A percentile compares a stretch with the other conserved stretches of the same genome.
Conservation (phyloP, 2,888 invertebrate genomes). For the Lasioglossum villosulum region DNA sequence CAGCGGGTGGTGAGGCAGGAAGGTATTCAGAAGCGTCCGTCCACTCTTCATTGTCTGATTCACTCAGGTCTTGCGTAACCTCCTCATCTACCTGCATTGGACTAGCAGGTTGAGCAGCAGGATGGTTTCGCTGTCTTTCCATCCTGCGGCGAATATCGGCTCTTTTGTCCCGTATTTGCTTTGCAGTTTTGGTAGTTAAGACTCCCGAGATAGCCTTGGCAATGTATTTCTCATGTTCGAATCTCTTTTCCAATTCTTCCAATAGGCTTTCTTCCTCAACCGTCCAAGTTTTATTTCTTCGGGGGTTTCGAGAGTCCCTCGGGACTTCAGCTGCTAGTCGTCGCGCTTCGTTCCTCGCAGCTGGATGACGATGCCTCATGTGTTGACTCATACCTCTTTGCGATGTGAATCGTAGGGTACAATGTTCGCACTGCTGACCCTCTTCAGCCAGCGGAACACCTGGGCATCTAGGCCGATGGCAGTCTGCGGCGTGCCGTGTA, state of each 20-base stretch:
- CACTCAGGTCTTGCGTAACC: background rate
- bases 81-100: background rate
- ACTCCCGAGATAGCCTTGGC: background rate
- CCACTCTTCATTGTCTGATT: background rate
- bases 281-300: background rate
- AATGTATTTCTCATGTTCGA: background rate
- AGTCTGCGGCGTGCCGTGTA: background rate
- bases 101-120: background rate
- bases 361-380: background rate
- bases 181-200: background rate
- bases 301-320: background rate
- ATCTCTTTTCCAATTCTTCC: background rate
- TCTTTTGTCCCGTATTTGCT: constrained; percentile 4
- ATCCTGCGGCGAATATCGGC: background rate
- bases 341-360: background rate
- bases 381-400: background rate
- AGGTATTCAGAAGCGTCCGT: background rate
- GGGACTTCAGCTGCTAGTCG: background rate
- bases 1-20: background rate
- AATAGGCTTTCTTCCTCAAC: background rate
- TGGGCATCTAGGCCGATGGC: background rate
- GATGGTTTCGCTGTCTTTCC: background rate
- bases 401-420: background rate
- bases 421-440: background rate
- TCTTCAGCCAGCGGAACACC: background rate